phyloP scores from a whole-genome alignment of 2,797 vertebrate genomes.

The Lithobates pipiens region DNA sequence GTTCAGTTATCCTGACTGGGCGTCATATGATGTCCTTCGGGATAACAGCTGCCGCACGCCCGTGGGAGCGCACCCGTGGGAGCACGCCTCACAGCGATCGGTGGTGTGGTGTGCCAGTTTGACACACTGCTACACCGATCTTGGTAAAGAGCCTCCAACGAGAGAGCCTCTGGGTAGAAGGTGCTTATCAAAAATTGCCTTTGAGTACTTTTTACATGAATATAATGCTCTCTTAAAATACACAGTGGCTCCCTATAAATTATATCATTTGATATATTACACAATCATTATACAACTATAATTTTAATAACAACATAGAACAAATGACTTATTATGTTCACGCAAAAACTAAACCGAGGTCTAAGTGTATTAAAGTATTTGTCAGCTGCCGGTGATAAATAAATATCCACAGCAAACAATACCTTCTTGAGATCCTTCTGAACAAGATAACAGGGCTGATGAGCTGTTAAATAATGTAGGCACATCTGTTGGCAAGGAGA shows the following conservation, averaged over 20 bases:
- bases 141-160: no score
- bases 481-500: conserved; percentile 25
- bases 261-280: neutral
- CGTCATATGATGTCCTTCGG: no score
- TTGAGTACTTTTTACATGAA: neutral
- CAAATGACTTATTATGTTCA: conserved; percentile 4
- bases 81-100: no score
- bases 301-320: neutral
- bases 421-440: neutral
- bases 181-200: neutral
- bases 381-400: neutral
- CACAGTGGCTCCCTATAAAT: neutral
- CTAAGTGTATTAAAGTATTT: conserved; percentile 8
- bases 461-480: conserved; percentile 53
- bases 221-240: neutral
- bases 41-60: no score
- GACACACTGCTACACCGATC: no score
- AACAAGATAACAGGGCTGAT: conserved; percentile 38
- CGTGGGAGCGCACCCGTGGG: no score
- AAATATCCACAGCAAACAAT: conserved; percentile 10
- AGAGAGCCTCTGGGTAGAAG: no score
- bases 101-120: no score
- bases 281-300: neutral
- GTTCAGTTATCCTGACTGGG: no score
- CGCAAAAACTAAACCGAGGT: conserved; percentile 7